Evolutionary conservation across 2,888 invertebrate species (phyloP).

Genomic region (Megalurothrips usitatus): DNA sequence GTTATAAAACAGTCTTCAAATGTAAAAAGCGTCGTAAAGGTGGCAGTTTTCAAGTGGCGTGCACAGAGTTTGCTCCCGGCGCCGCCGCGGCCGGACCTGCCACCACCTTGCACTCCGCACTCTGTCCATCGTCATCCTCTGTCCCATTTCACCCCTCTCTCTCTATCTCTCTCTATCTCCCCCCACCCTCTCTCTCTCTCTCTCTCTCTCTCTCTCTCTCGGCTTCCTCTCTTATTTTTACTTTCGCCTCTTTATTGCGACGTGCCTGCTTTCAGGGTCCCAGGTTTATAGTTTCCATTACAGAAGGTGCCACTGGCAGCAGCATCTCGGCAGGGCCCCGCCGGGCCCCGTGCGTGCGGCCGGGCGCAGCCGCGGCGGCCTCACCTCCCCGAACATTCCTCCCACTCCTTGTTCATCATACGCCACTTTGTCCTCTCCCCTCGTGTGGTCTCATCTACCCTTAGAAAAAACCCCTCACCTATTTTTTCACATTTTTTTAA

Average conservation of each 20-base stretch:
- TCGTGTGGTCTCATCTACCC: too few relatives aligned
- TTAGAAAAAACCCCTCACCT: too few relatives aligned
- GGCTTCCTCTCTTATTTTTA: neutral
- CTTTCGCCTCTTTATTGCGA: constrained; percentile 26
- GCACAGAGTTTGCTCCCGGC: neutral
- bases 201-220: neutral
- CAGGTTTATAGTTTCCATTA: constrained; percentile 24
- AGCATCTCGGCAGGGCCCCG: constrained; percentile 26
- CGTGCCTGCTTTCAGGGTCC: constrained; percentile 10
- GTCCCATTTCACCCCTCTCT: neutral
- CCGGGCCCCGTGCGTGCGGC: too few relatives aligned
- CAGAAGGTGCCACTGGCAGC: neutral
- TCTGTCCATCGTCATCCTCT: neutral
- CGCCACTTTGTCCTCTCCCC: too few relatives aligned
- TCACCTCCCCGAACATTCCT: too few relatives aligned
- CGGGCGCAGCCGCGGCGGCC: too few relatives aligned
- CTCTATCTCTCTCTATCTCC: constrained; percentile 1
- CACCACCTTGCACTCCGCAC: neutral
- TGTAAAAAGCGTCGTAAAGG: constrained; percentile 17
- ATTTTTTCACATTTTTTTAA: too few relatives aligned
- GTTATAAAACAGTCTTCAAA: constrained; percentile 23
- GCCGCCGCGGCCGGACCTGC: constrained; percentile 21
- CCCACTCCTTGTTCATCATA: too few relatives aligned
- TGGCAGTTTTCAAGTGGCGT: constrained; percentile 12
- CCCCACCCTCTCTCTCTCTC: neutral